Evolutionary conservation across 2,888 invertebrate species (phyloP).

Genomic region (Neocrepidodera transversa): DNA sequence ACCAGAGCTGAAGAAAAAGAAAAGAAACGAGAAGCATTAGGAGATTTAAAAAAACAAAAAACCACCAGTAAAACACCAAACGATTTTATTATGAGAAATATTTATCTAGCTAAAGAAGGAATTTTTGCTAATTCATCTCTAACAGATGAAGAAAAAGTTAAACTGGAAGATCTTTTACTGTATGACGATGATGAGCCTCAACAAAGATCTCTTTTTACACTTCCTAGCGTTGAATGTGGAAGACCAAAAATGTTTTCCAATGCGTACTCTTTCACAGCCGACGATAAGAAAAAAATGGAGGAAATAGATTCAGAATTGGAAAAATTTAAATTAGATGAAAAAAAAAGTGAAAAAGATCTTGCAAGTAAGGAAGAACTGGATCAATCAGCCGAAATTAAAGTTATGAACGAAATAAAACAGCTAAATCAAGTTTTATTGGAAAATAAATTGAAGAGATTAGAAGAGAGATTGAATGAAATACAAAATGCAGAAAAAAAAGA

Average conservation of each 20-base stretch:
- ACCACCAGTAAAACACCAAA: constrained; percentile 1
- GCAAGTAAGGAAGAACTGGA: not conserved
- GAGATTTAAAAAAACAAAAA: constrained; percentile 2
- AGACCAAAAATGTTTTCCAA: constrained; percentile 21
- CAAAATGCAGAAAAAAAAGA: constrained; percentile 15
- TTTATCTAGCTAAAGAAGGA: constrained; percentile 42
- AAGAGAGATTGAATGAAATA: constrained; percentile 23
- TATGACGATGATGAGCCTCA: not conserved
- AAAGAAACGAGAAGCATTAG: not conserved
- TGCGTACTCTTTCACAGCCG: constrained; percentile 26
- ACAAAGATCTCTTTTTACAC: constrained; percentile 3
- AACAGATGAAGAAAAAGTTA: constrained; percentile 48
- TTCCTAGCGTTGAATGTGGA: constrained; percentile 4
- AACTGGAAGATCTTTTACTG: constrained; percentile 38
- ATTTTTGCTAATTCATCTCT: constrained; percentile 41
- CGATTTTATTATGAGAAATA: constrained; percentile 40
- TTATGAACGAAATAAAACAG: constrained; percentile 1
- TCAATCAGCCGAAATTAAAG: not conserved
- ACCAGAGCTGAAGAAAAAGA: constrained; percentile 9
- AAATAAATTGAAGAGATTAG: constrained; percentile 27
- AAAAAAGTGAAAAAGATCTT: constrained; percentile 25
- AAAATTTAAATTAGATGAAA: constrained; percentile 35
- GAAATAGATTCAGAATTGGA: constrained; percentile 34
- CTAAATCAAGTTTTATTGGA: constrained; percentile 29
- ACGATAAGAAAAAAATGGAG: constrained; percentile 24